These are phyloP conservation scores for Gasteruption jaculator DNA, from an alignment of 2,888 invertebrate genomes.

Conservation along the genomic window DNA sequence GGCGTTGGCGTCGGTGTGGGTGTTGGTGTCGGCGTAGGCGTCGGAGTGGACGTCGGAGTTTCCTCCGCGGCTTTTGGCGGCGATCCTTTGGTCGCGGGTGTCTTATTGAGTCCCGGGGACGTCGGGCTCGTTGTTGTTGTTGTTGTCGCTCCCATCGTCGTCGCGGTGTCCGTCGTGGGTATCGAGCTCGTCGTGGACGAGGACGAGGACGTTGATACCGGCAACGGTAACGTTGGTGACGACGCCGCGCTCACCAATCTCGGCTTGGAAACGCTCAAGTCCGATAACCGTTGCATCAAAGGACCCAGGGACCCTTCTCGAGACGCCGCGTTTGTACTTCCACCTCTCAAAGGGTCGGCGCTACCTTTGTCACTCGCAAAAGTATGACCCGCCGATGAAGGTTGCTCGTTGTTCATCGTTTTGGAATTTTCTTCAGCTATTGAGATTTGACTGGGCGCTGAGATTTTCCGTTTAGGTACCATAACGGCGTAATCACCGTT, in stretches of 20 bases:
- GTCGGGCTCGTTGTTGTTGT: conserved; percentile 31
- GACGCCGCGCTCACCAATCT: conserved; percentile 40
- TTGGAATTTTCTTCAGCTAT: conserved; percentile 29
- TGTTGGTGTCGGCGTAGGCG: conserved; percentile 34
- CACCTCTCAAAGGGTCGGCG: background rate
- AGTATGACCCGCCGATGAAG: conserved; percentile 22
- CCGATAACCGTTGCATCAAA: conserved; percentile 39
- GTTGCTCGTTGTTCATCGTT: conserved; percentile 21
- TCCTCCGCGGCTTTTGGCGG: conserved; percentile 40
- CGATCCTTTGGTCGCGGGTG: conserved; percentile 24
- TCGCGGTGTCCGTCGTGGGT: no score
- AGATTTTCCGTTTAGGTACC: conserved; percentile 29
- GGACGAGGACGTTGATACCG: no score
- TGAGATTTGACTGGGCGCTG: conserved; percentile 33
- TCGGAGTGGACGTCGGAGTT: conserved; percentile 26
- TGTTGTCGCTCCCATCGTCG: no score
- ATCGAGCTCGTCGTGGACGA: conserved; percentile 34
- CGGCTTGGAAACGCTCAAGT: conserved; percentile 36
- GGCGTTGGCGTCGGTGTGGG: conserved; percentile 44
- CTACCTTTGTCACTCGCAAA: background rate
- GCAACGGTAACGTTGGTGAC: no score
- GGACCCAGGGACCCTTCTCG: conserved; percentile 31
- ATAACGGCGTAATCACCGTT: conserved; percentile 30
- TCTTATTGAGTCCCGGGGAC: conserved; percentile 29
- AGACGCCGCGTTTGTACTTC: background rate